phyloP scores from a whole-genome alignment of 23 tunicate genomes.

The Styela plicata region DNA sequence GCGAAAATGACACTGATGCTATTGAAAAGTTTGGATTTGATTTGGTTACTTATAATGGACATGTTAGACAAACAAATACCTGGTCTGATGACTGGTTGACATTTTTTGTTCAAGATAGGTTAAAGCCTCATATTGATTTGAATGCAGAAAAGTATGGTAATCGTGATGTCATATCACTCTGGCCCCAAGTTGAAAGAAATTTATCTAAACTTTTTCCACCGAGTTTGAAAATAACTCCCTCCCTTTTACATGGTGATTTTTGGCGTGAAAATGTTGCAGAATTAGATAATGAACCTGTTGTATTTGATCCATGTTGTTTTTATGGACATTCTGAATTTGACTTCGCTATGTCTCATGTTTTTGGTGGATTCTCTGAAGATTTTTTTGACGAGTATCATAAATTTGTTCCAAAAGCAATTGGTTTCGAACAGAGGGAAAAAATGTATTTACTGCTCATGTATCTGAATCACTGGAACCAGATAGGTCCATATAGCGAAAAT shows the following conservation, averaged over 20 bases:
- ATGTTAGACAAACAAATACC: slow-evolving; percentile 38
- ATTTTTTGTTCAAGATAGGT: slow-evolving; percentile 45
- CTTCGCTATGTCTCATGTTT: slow-evolving; percentile 55
- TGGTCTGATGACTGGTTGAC: slow-evolving; percentile 58
- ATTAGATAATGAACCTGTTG: slow-evolving; percentile 32
- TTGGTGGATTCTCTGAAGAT: slow-evolving; percentile 47
- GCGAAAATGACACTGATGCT: slow-evolving; percentile 14
- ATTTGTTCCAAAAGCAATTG: slow-evolving; percentile 50
- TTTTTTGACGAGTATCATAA: slow-evolving; percentile 59
- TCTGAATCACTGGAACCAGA: slow-evolving; percentile 83
- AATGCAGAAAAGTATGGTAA: slow-evolving; percentile 30
- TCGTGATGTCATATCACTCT: slow-evolving; percentile 27
- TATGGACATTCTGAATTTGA: slow-evolving; percentile 82
- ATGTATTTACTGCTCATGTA: slow-evolving; percentile 61
- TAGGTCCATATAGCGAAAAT: slow-evolving; percentile 17
- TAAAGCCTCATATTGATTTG: slow-evolving; percentile 35
- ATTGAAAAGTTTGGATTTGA: slow-evolving; percentile 63
- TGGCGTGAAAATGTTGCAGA: slow-evolving; percentile 75
- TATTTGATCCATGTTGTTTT: slow-evolving; percentile 52
- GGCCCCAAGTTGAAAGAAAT: slow-evolving; percentile 55
- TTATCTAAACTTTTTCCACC: slow-evolving; percentile 39
- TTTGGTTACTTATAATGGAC: slow-evolving; percentile 56
- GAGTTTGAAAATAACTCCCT: slow-evolving; percentile 45
- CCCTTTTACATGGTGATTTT: slow-evolving; percentile 70
- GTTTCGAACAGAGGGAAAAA: slow-evolving; percentile 46